These are phyloP conservation scores for Pangasius larnaudii DNA, from an alignment of 2,797 vertebrate species.

Conservation along the genomic window DNA sequence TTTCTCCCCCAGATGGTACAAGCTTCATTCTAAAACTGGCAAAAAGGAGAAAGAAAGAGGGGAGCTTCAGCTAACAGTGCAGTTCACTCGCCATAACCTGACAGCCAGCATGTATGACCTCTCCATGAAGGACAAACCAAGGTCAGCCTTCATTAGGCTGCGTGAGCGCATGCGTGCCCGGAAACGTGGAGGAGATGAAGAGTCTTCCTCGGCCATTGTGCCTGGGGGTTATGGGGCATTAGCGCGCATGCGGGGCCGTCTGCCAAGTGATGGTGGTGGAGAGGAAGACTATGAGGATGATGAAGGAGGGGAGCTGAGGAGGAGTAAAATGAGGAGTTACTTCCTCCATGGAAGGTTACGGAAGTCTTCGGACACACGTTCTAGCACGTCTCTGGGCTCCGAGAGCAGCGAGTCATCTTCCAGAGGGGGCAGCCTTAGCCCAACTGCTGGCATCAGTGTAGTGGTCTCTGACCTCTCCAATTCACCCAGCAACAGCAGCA, in stretches of 20 bases:
- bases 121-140: slow-evolving; percentile 89
- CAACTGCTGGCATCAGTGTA: slow-evolving; percentile 80
- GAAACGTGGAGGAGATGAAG: slow-evolving; percentile 84
- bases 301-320: slow-evolving; percentile 76
- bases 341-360: slow-evolving; percentile 88
- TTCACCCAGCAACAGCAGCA: slow-evolving; percentile 87
- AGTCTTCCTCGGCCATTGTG: slow-evolving; percentile 84
- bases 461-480: slow-evolving; percentile 80
- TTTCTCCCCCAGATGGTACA: slow-evolving; percentile 85
- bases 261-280: slow-evolving; percentile 79
- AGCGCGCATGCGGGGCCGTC: slow-evolving; percentile 66
- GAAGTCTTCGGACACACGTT: slow-evolving; percentile 90
- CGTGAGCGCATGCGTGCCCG: slow-evolving; percentile 91
- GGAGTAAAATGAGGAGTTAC: slow-evolving; percentile 90
- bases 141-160: slow-evolving; percentile 89
- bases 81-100: slow-evolving; percentile 90
- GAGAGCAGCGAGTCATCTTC: slow-evolving; percentile 95
- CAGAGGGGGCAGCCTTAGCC: slow-evolving; percentile 85
- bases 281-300: slow-evolving; percentile 88
- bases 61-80: slow-evolving; percentile 88
- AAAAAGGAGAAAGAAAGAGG: slow-evolving; percentile 97
- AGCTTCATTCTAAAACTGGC: slow-evolving; percentile 90
- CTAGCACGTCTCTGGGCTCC: slow-evolving; percentile 90
- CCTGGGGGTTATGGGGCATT: slow-evolving; percentile 79
- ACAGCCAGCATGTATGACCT: slow-evolving; percentile 99